Percentiles rank a stretch among this genome's conserved stretches.
These are phyloP conservation scores for Pachymerium ferrugineum DNA, from an alignment of 2,888 invertebrate species.

Conservation along the genomic window DNA sequence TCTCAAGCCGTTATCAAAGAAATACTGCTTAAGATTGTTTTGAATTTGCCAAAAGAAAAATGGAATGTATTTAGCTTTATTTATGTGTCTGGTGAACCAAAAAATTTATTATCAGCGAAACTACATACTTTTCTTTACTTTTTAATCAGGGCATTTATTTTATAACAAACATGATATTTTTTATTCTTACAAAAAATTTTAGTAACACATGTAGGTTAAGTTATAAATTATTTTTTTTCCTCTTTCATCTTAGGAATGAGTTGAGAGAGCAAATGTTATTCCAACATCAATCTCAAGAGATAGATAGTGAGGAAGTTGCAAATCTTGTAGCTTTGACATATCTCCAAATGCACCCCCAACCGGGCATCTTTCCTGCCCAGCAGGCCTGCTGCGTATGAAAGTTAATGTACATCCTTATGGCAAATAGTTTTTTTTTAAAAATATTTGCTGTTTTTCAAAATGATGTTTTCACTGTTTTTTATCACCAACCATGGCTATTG, in stretches of 20 bases:
- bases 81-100: not conserved
- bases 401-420: conserved; percentile 13
- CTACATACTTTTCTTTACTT: not conserved
- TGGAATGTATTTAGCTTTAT: not conserved
- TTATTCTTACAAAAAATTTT: too few species aligned
- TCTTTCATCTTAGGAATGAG: not conserved
- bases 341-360: conserved; percentile 13
- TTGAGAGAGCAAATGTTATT: conserved; percentile 7
- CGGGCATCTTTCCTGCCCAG: conserved; percentile 7
- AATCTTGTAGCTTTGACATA: conserved; percentile 3
- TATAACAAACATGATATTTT: too few species aligned
- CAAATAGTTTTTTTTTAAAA: not conserved
- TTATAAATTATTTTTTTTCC: not conserved
- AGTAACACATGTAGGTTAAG: not conserved
- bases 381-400: not conserved
- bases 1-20: conserved; percentile 8
- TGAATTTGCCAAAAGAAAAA: not conserved
- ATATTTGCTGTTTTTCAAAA: conserved; percentile 13
- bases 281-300: conserved; percentile 9
- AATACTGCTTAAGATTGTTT: not conserved
- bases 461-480: not conserved
- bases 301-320: conserved; percentile 9
- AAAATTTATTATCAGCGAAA: too few species aligned
- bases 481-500: not conserved
- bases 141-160: too few species aligned